Base-by-base conservation (phyloP, 2,797 vertebrate genomes). In the Arrhamphus sclerolepis region DNA sequence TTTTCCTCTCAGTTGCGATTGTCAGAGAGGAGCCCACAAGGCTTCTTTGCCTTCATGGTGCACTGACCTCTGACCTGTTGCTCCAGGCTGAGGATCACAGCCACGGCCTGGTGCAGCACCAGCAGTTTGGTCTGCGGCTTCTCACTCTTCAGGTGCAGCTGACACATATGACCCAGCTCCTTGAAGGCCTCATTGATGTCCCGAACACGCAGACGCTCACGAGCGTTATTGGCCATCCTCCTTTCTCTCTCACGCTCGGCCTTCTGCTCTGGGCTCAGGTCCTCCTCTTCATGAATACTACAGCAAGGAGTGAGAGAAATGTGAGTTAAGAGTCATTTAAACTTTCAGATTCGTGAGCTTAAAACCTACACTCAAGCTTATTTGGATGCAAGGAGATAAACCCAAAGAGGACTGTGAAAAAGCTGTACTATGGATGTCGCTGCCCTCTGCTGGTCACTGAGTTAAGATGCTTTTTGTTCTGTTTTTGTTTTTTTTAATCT, bases 111-210 rank as follows among this genome's bases (percentile, higher is more conserved):
- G 88, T 98, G 96, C 72, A 98, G 94, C 81, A 98, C 96, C 68
- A 98, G 94, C 86, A 98, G 95, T 69, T 98, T 98, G 17, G 97
- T 98, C 87, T 98, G 97, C 0, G 97, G 96, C 80, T 98, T 98
- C 80, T 98, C 97, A 1, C 94, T 98, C 89, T 98, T 97, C 74
- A 98, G 92, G 72, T 98, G 97, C 77, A 97, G 89, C 82, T 98
- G 96, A 84, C 94, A 95, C 97, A 98, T 98, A 72, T 95, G 95
- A 38, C 97, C 97, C 28, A 98, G 94, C 84, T 98, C 96, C 85
- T 98, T 98, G 77, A 98, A 98, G 0, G 96, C 97, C 88, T 98
- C 97, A 1, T 98, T 98, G 70, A 98, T 98, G 89, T 98, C 97
- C 1, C 96, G 92, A 8, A 98, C 97, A 0, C 97, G 95, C 84